Conservation (phyloP, 2,888 invertebrate species). For the Nemoura dubitans region DNA sequence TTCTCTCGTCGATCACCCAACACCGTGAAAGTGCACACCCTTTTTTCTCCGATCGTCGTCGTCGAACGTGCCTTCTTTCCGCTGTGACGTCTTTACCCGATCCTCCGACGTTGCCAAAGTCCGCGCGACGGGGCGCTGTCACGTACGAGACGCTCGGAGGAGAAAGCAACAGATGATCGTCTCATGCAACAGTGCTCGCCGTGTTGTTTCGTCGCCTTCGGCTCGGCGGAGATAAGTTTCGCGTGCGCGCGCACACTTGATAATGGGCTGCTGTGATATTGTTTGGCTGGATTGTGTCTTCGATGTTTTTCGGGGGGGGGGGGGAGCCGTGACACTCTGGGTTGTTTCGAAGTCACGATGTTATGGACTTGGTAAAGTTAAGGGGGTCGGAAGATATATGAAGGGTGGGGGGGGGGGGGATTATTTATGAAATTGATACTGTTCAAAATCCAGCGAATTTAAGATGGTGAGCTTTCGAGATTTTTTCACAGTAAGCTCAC, state of each 20-base stretch:
- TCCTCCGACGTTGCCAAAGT: constrained; percentile 28
- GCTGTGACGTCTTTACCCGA: constrained; percentile 13
- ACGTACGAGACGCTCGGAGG: constrained; percentile 24
- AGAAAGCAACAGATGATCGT: constrained; percentile 43
- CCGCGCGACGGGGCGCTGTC: constrained; percentile 18
- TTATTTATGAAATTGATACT: too few species aligned
- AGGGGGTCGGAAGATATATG: too few species aligned
- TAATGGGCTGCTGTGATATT: background rate
- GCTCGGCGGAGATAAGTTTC: constrained; percentile 16
- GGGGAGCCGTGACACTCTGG: background rate
- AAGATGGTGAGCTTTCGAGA: too few species aligned
- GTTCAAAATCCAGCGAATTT: too few species aligned
- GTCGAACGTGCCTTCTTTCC: constrained; percentile 21
- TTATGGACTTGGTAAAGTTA: too few species aligned
- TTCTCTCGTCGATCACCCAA: too few species aligned
- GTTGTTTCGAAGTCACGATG: too few species aligned
- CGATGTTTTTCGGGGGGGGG: background rate
- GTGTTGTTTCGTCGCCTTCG: background rate
- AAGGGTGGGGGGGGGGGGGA: too few species aligned
- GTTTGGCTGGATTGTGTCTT: background rate
- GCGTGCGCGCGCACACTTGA: background rate
- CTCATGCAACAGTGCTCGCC: background rate
- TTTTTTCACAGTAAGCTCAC: too few species aligned
- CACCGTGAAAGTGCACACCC: too few species aligned
- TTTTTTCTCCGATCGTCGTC: background rate